Evolutionary conservation across 2,113 vertebrate species (phyloP).

Genomic region (Neoarius graeffei): DNA sequence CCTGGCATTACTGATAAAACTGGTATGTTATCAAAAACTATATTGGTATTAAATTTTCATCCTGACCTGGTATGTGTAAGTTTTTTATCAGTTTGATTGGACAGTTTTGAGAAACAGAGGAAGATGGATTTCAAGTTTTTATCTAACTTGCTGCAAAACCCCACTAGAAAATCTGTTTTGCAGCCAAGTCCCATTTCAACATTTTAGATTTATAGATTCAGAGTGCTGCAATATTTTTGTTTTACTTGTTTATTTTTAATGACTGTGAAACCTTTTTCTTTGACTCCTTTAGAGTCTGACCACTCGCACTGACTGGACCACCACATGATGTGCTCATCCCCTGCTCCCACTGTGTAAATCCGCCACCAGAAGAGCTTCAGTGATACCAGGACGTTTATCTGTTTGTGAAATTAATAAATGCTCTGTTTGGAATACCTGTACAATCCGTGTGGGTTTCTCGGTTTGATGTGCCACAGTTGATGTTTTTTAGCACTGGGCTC

Average conservation of each 20-base stretch:
- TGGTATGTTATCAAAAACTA: neutral
- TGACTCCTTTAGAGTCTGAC: conserved; percentile 59
- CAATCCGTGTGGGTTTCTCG: conserved; percentile 7
- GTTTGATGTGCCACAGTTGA: conserved; percentile 2
- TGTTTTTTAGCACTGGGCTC: neutral
- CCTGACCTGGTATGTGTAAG: neutral
- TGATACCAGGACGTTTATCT: conserved; percentile 46
- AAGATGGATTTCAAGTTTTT: neutral
- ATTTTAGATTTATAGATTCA: neutral
- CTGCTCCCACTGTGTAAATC: conserved; percentile 58
- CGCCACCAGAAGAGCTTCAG: conserved; percentile 50
- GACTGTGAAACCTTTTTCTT: neutral
- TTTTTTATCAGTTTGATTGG: neutral
- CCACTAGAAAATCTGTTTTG: neutral
- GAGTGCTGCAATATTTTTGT: neutral
- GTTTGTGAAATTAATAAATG: conserved; percentile 74
- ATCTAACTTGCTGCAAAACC: neutral
- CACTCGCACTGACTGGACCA: conserved; percentile 67
- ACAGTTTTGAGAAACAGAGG: neutral
- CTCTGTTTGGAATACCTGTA: conserved; percentile 40
- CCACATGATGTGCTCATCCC: conserved; percentile 45
- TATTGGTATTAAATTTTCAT: neutral
- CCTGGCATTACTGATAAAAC: neutral
- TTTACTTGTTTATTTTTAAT: neutral
- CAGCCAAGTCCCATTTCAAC: neutral